phyloP scores from a whole-genome alignment of 2,113 vertebrate species.

The Scopus umbretta region DNA sequence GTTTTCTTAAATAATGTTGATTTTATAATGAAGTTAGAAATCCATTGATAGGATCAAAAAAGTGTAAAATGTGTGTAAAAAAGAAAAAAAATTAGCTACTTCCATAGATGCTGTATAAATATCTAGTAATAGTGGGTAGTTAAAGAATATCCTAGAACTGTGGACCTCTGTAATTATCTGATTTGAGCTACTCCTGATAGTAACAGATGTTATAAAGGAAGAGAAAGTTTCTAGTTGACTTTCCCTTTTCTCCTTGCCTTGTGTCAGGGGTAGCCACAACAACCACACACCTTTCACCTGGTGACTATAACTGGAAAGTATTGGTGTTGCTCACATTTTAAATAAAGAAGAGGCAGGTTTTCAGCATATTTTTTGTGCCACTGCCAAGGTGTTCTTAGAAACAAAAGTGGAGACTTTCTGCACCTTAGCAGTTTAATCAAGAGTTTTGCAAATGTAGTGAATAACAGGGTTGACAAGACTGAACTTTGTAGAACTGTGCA shows the following conservation, averaged over 20 bases:
- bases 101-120: background rate
- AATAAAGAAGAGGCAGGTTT: background rate
- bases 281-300: background rate
- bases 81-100: background rate
- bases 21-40: background rate
- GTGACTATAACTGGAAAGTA: background rate
- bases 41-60: background rate
- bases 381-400: background rate
- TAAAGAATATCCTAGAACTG: background rate
- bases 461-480: background rate
- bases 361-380: background rate
- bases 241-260: background rate
- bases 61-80: background rate
- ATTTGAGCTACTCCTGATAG: background rate
- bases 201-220: background rate
- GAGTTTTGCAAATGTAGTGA: background rate
- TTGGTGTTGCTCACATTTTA: background rate
- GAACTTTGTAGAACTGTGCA: background rate
- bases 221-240: background rate
- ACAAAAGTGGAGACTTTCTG: background rate
- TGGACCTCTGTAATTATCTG: background rate
- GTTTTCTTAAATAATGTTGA: accelerated
- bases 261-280: background rate
- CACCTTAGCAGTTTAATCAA: background rate
- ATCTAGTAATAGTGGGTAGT: background rate